A percentile compares a stretch with the other conserved stretches of the same genome.
These are phyloP conservation scores for Adelges cooleyi DNA, from an alignment of 1,140 invertebrate species.

Conservation along the genomic window DNA sequence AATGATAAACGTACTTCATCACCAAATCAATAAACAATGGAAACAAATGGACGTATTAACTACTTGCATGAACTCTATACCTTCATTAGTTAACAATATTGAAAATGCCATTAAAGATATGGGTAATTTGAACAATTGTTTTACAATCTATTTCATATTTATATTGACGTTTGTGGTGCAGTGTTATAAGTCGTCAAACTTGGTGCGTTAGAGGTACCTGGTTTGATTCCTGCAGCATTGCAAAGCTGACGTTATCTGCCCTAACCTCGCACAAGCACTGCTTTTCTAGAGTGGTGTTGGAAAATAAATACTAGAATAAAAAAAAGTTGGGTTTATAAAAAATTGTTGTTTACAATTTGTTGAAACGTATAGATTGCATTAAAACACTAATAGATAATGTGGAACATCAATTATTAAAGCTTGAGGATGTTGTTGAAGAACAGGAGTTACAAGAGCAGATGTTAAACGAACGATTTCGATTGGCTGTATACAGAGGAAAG, in stretches of 20 bases:
- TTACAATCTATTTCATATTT: too few relatives aligned
- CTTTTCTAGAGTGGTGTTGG: too few relatives aligned
- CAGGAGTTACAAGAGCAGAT: conserved; percentile 50
- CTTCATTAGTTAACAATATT: conserved; percentile 46
- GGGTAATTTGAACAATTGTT: conserved; percentile 38
- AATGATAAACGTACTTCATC: conserved; percentile 44
- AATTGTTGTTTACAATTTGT: too few relatives aligned
- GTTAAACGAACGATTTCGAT: conserved; percentile 49
- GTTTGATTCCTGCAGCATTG: too few relatives aligned
- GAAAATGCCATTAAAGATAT: conserved; percentile 48
- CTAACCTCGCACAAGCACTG: too few relatives aligned
- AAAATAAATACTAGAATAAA: too few relatives aligned
- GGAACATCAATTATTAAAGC: conserved; percentile 46
- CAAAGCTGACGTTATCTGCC: too few relatives aligned
- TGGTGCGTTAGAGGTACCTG: too few relatives aligned
- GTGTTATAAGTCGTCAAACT: too few relatives aligned
- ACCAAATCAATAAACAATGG: conserved; percentile 44
- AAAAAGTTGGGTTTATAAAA: too few relatives aligned
- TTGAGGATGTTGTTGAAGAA: conserved; percentile 54
- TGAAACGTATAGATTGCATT: conserved; percentile 48
- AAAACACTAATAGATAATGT: conserved; percentile 52
- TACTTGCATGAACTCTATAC: conserved; percentile 44
- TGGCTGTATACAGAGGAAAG: conserved; percentile 51
- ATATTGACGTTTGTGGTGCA: too few relatives aligned
- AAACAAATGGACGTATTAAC: conserved; percentile 44